Base-by-base conservation (phyloP, 1,140 invertebrate genomes). In the silkworm (Bombyx mori) region DNA sequence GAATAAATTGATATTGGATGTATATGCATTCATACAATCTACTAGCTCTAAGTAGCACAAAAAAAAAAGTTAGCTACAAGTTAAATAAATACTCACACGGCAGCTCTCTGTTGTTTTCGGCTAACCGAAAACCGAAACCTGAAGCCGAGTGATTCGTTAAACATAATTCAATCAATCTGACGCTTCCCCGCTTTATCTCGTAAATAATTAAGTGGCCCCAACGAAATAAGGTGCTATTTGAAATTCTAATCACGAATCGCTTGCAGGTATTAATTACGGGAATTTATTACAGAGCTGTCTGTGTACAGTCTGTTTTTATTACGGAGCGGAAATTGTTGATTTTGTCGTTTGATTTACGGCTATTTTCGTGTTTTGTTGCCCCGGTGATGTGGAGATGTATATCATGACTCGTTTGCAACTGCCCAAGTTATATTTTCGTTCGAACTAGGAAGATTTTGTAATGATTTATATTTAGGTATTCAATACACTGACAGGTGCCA, bases 211-310 rank as follows among this genome's bases (percentile, higher is more conserved):
- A 49, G n/a, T 12, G 12, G 53, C 53, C 44, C 7, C 7, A n/a
- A 8, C n/a, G 43, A 7, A 18, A 49, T 54, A 45, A 53, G 18
- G 22, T 55, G 12, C 43, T 45, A 58, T 62, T 62, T 58, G 52
- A 55, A 62, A 58, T 62, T 62, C 47, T 62, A 58, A 58, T 62
- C 56, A 51, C 18, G 42, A 44, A 18, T 50, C n/a, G 12, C 12
- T 44, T 12, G 47, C 52, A 8, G 18, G 48, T 58, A 57, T 35
- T 61, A 59, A 63, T 62, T 62, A 58, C 50, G 54, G 49, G 50
- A 61, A 56, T 57, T 43, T 52, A 61, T 61, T 61, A 49, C 56
- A 5, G 35, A 8, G 22, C 26, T 35, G 42, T 52, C 6, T 35
- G 26, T 8, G n/a, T 52, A 52, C 8, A n/a, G 51, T 52, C 10